Conservation (phyloP, 2,888 invertebrate species). For the Hydrotaea diabolus region DNA sequence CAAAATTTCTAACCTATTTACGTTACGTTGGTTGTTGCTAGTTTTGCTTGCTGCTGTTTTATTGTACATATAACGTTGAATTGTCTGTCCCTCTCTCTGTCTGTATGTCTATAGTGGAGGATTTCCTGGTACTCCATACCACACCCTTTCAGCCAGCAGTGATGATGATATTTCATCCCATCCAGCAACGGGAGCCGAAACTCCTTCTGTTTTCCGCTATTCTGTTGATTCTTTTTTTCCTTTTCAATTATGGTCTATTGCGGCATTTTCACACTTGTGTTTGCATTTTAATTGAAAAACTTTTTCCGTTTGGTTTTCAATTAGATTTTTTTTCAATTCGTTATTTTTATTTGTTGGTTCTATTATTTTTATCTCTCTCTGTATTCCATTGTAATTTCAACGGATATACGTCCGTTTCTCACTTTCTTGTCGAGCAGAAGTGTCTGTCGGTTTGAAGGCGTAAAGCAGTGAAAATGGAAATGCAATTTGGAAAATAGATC, state of each 20-base stretch:
- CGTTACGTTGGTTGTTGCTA: neutral
- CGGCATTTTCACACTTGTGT: slow-evolving; percentile 68
- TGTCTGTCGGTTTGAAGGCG: slow-evolving; percentile 7
- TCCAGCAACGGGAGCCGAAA: neutral
- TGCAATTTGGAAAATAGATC: neutral
- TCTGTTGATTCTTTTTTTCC: slow-evolving; percentile 4
- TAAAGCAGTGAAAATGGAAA: slow-evolving; percentile 17
- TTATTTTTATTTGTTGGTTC: slow-evolving; percentile 40
- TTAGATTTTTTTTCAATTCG: slow-evolving; percentile 62
- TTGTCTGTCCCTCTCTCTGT: slow-evolving; percentile 40
- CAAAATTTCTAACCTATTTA: slow-evolving; percentile 58
- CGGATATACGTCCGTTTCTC: neutral
- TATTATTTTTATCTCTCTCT: slow-evolving; percentile 15
- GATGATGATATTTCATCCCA: slow-evolving; percentile 26
- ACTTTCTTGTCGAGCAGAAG: neutral
- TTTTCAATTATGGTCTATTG: slow-evolving; percentile 62
- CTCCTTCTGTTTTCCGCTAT: slow-evolving; percentile 20
- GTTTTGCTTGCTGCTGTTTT: slow-evolving; percentile 1
- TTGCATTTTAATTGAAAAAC: slow-evolving; percentile 68
- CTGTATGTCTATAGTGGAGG: slow-evolving; percentile 17
- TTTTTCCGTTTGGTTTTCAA: slow-evolving; percentile 67
- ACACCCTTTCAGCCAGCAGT: neutral
- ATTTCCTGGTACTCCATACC: slow-evolving; percentile 38
- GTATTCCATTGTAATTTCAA: slow-evolving; percentile 19
- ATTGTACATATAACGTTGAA: neutral